phyloP scores from a whole-genome alignment of 2,113 vertebrate species.

The Pseudorhombus dupliciocellatus region DNA sequence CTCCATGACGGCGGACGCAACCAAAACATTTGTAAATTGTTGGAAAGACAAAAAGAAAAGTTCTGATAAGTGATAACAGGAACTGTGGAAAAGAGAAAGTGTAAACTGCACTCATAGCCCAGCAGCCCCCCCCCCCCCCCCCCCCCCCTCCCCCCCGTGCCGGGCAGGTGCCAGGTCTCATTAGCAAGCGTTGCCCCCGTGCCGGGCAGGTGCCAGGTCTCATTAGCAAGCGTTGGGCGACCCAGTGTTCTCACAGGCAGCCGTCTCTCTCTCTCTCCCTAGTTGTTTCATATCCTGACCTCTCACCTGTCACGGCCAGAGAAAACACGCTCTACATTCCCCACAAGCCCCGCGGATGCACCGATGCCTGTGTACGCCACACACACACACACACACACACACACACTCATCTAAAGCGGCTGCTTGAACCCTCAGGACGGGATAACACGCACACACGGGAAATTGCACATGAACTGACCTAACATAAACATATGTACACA shows the following conservation, averaged over 20 bases:
- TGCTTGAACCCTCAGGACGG: conserved; percentile 26
- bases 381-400: conserved; percentile 16
- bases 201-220: conserved; percentile 65
- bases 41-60: neutral
- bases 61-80: no score
- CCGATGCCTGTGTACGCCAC: neutral
- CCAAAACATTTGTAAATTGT: neutral
- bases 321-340: conserved; percentile 14
- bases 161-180: conserved; percentile 66
- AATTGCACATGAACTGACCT: conserved; percentile 3
- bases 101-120: conserved; percentile 2
- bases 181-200: conserved; percentile 51
- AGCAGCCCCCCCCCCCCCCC: neutral
- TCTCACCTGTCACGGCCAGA: conserved; percentile 48
- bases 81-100: no score
- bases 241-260: conserved; percentile 28
- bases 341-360: neutral
- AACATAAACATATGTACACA: conserved; percentile 15
- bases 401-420: conserved; percentile 28
- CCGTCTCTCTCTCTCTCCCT: conserved; percentile 14
- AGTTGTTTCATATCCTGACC: conserved; percentile 44
- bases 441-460: conserved; percentile 32
- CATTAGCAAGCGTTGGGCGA: conserved; percentile 52
- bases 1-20: no score
- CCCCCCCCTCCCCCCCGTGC: neutral